phyloP scores from a whole-genome alignment of 2,888 invertebrate species.

The Agrochola circellaris region DNA sequence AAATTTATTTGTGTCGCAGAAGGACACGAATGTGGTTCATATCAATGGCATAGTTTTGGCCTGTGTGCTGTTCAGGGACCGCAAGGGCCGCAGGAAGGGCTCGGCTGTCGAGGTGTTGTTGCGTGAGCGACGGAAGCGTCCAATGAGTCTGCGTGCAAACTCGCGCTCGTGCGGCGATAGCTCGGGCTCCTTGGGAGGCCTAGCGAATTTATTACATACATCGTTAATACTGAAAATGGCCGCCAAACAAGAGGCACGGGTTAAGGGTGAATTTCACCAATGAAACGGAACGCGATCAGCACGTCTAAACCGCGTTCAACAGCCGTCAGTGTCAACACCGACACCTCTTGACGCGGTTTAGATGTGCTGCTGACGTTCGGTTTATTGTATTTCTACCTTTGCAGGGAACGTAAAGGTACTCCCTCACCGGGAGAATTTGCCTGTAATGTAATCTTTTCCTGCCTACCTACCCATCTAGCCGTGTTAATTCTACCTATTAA shows the following conservation, averaged over 20 bases:
- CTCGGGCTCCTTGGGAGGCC: slow-evolving; percentile 80
- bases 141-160: slow-evolving; percentile 82
- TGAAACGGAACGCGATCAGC: not conserved
- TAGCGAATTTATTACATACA: slow-evolving; percentile 51
- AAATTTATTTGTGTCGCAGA: slow-evolving; percentile 51
- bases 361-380: not conserved
- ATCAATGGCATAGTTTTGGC: slow-evolving; percentile 53
- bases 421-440: no score
- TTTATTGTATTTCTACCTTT: not conserved
- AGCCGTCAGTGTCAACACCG: no score
- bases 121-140: slow-evolving; percentile 82
- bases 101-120: slow-evolving; percentile 72
- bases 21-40: slow-evolving; percentile 38
- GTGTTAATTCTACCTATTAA: no score
- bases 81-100: slow-evolving; percentile 74
- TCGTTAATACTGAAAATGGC: not conserved
- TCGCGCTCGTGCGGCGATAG: slow-evolving; percentile 81
- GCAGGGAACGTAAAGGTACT: not conserved
- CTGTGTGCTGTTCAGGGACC: slow-evolving; percentile 71
- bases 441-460: no score
- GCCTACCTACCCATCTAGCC: no score
- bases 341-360: not conserved
- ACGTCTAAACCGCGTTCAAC: no score
- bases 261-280: not conserved
- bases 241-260: not conserved